Evolutionary conservation across 2,113 vertebrate genomes (phyloP), one percentile per base, ranked within the genome.

Genomic region (Odontophorus gujanensis): DNA sequence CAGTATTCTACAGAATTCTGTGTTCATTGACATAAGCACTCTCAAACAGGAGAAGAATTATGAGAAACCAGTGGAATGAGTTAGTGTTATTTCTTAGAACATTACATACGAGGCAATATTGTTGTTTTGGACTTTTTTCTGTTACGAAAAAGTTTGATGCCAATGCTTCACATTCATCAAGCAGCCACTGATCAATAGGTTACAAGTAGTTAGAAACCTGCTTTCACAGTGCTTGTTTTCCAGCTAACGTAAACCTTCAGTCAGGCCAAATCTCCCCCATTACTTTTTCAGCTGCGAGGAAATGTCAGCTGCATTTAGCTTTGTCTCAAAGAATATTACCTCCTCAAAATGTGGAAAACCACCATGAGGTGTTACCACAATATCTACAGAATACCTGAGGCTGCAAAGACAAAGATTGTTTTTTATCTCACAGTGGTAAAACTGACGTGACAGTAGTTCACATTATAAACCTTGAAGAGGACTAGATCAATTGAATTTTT

Each of bases 101-200:
- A 26, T 40, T 14, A 14, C 13, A 7, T 42, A 61, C 61, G 36
- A 86, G 19, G 8, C 12, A 53, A 42, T 62, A 47, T 6, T 63
- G 19, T 17, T 17, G 3, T 30, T 58, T 19, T 43, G 30, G 22
- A 51, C 3, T 21, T 80, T 62, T 71, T 75, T 75, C 21, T 7
- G 2, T 40, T 21, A 42, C 6, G 12, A n/a, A 85, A 79, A 86
- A 55, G 12, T 18, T 34, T 66, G n/a, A 57, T 58, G 24, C 2
- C 0, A 0, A 53, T 28, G 18, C 6, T 72, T 86, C 42, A 53
- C 0, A 2, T 38, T 26, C 18, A 30, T 71, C 51, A 55, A 0
- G 1, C 32, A 48, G 57, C 22, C 26, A 71, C 2, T 71, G 32
- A 50, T 71, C 57, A 80, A 86, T 45, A 80, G 43, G 38, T 7